Evolutionary conservation across 2,888 invertebrate genomes (phyloP), one percentile per base, ranked within the genome.

Genomic region (Aphidius colemani): DNA sequence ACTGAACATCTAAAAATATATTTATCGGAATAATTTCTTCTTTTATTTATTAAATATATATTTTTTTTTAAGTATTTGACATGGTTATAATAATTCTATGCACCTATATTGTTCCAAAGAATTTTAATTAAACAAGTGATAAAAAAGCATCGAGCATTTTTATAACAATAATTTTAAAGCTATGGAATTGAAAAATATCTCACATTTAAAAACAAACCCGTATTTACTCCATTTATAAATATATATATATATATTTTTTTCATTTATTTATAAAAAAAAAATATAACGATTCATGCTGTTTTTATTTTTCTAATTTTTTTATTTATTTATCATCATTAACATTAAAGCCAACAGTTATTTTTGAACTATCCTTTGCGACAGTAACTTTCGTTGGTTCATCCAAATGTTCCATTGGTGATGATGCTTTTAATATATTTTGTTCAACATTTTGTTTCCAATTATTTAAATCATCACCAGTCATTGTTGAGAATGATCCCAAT

Each of bases 271-370:
- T n/a, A 46, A 11, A 7, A 46, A 46, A 46, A 45, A 46, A 46
- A 46, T 3, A 30, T 30, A 30, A 45, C n/a, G 39, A 18, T 9
- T 49, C 6, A 41, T 11, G 53, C 53, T 6, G 7, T 59, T 55
- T 46, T 41, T 39, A 1, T 8, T 58, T 49, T 7, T 55, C 6
- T 8, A 0, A 10, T 53, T n/a, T 65, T 71, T 68, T 43, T 72
- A 67, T 44, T 67, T 66, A 30, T 18, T 72, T 70, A 7, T 76
- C 66, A n/a, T 72, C 69, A 53, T 75, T 69, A 41, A 79, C 70
- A 43, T 78, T 70, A 59, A 80, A 80, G n/a, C 80, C 80, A 57
- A 78, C 63, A 7, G 74, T 78, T 8, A 80, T 67, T 49, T 73
- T 74, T 2, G 76, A 70, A 48, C 65, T 72, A 50, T 74, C 74